Evolutionary conservation across 1,140 invertebrate species (phyloP), one percentile per base, ranked within the genome.

Genomic region (Dinoponera quadriceps): DNA sequence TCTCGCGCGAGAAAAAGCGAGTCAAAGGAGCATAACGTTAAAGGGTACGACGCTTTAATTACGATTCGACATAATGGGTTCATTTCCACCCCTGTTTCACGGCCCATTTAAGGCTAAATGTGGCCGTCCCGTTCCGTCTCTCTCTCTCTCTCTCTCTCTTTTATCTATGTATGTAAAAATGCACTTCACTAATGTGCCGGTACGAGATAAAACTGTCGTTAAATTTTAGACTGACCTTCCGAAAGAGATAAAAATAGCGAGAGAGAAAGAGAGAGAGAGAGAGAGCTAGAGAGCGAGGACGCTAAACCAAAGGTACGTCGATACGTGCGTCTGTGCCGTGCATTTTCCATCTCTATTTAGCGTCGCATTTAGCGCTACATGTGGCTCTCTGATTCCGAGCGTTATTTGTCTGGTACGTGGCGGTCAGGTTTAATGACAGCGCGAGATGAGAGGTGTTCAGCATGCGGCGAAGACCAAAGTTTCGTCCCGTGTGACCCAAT

Each of bases 381-480:
- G 57, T 14, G 27, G 14, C 27, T 68, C 11, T 14, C 51, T 69
- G 65, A 80, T 69, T 80, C 57, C 75, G 33, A 57, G 18, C 54
- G 33, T 80, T 78, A 71, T 71, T 80, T 57, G 51, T 68, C 33
- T 69, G 51, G 44, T 57, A 57, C 22, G 33, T 38, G 51, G n/a
- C n/a, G 27, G 51, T 18, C 22, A 44, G 18, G 49, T 55, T 59
- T 80, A 80, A 71, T 57, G 65, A 22, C 51, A 71, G 51, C 54
- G 44, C 51, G 33, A 59, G 22, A 69, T 57, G 51, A 48, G 27
- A 66, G 29, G 69, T 25, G 51, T 33, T 80, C 44, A 80, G 33
- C 51, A 80, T 80, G 75, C 65, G 51, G 75, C 49, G 29, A 69
- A 29, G 63, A 68, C 51, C 65, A 60, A 80, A 80, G 51, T 80